Base-by-base conservation (phyloP, 1,140 invertebrate genomes). In the Tetraneura akinire region DNA sequence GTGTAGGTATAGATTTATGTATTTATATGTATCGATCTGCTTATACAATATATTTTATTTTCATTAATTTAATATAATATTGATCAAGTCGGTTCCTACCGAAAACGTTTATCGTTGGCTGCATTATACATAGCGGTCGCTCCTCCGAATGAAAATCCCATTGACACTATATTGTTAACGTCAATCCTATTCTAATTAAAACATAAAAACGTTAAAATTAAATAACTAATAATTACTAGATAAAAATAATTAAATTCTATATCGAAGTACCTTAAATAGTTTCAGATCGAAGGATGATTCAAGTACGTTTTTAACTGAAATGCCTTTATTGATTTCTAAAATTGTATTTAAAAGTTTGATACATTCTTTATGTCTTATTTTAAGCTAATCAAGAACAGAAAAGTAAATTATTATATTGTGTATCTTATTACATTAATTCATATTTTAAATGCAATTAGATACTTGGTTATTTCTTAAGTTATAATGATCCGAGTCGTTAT, bases 81-180 rank as follows among this genome's bases (percentile, higher is more conserved):
- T n/a, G n/a, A n/a, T n/a, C n/a, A n/a, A n/a, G n/a, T n/a, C n/a
- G n/a, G n/a, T n/a, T 81, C 86, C 85, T 86, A 90, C 89, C 86
- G 88, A 81, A 91, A 88, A 83, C 90, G 83, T 42, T 83, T 82
- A 81, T 90, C 88, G 76, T 85, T 86, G 0, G 87, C 86, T 23
- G 90, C 83, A 3, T 89, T 87, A 23, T 88, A 85, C 5, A 92
- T 83, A 42, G 88, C 86, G 3, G 91, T 90, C 16, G 90, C 88
- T 13, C 88, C 91, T 13, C 91, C 91, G 86, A 92, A 92, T 3
- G 90, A 91, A 86, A 92, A 91, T 0, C 91, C 91, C 42, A 91
- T 85, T 5, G 21, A 14, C 1, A 87, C 85, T 6, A 89, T 85
- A 80, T 85, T 85, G 10, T 85, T 83, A 16, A 91, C 64, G 83